Percentiles rank a stretch among this genome's conserved stretches.
Conservation (phyloP, 2,888 invertebrate species). For the Chironomus riparius region DNA sequence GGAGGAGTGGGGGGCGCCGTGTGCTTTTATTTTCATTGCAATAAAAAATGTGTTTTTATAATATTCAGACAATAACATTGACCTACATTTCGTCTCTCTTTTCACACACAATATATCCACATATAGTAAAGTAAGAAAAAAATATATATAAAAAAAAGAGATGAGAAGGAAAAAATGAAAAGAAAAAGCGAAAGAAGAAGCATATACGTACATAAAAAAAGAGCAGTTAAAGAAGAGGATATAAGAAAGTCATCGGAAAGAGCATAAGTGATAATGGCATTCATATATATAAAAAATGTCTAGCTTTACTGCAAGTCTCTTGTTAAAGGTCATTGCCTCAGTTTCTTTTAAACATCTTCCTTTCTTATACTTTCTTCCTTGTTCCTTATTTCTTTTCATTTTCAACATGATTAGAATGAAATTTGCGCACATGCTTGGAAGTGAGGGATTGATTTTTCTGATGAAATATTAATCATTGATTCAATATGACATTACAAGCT, state of each 20-base stretch:
- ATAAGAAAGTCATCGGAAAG: constrained; percentile 17
- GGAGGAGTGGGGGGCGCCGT: background rate
- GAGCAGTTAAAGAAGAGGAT: background rate
- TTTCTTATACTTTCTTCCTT: background rate
- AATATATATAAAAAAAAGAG: background rate
- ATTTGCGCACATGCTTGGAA: too few relatives aligned
- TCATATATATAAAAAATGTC: constrained; percentile 8
- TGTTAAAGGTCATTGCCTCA: background rate
- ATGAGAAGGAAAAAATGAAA: background rate
- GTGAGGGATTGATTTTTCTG: too few relatives aligned
- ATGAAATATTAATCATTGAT: too few relatives aligned
- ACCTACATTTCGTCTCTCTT: constrained; percentile 13
- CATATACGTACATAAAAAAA: background rate
- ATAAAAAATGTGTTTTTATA: constrained; percentile 27
- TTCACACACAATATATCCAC: background rate
- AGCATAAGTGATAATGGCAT: constrained; percentile 27
- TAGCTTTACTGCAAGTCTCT: background rate
- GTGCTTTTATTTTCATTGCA: constrained; percentile 27
- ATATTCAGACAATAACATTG: constrained; percentile 28
- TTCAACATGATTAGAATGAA: too few relatives aligned
- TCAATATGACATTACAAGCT: too few relatives aligned
- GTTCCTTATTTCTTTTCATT: too few relatives aligned
- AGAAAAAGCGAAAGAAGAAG: background rate
- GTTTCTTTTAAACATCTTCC: too few relatives aligned
- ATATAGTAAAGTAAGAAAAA: background rate